A percentile compares a stretch with the other conserved stretches of the same genome.
Evolutionary conservation across 2,797 vertebrate species (phyloP).

Genomic region (Gymnothorax javanicus): DNA sequence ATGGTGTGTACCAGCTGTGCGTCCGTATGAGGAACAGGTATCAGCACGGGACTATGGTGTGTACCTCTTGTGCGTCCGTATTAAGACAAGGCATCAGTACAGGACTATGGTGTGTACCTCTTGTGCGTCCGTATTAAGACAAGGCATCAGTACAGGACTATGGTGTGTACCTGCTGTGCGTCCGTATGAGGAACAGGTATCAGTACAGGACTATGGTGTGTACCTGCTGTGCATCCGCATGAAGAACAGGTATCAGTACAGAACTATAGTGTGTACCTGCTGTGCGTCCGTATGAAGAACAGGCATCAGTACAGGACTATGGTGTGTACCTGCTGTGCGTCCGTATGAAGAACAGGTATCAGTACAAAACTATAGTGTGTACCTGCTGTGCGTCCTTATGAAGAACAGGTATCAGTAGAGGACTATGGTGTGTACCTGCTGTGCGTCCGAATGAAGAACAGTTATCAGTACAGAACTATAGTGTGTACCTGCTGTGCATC

Average conservation of each 20-base stretch:
- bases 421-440: conserved; percentile 78
- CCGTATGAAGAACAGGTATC: background rate
- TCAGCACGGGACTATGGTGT: background rate
- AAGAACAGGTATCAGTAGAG: background rate
- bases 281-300: conserved; percentile 46
- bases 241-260: background rate
- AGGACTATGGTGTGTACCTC: conserved; percentile 73
- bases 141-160: background rate
- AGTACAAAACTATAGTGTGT: conserved; percentile 33
- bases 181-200: background rate
- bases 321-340: conserved; percentile 77
- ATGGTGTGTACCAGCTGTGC: conserved; percentile 77
- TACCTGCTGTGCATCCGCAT: conserved; percentile 77
- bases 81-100: background rate
- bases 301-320: background rate
- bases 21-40: background rate
- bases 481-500: conserved; percentile 77
- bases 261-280: conserved; percentile 75
- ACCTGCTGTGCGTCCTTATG: conserved; percentile 76
- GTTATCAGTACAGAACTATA: background rate
- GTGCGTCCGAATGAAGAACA: too few species aligned
- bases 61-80: conserved; percentile 77
- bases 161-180: conserved; percentile 80
- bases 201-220: background rate
- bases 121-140: conserved; percentile 46